Percentiles rank a stretch among this genome's conserved stretches.
These are phyloP conservation scores for Dallia pectoralis DNA, from an alignment of 2,797 vertebrate species.

Conservation along the genomic window DNA sequence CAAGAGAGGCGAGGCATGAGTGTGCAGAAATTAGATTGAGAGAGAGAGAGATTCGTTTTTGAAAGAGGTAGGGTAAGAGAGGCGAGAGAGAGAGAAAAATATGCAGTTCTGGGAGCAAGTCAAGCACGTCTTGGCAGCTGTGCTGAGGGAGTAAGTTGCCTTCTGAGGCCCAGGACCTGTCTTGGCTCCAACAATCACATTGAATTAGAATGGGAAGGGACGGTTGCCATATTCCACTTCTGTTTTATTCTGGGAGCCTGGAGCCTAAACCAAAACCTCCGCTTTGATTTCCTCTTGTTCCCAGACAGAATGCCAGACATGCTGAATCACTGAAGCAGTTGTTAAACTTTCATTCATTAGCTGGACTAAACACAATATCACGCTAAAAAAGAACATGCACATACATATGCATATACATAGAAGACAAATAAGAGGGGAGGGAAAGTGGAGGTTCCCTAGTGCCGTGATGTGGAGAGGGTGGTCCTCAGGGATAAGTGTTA, in stretches of 20 bases:
- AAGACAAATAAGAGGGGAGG: not conserved
- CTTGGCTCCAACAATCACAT: constrained; percentile 41
- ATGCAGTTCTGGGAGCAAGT: constrained; percentile 51
- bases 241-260: constrained; percentile 13
- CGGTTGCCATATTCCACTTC: constrained; percentile 24
- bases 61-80: constrained; percentile 10
- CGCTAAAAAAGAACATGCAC: constrained; percentile 33
- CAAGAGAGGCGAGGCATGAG: not conserved
- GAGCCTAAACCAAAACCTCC: constrained; percentile 21
- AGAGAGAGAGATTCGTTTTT: not conserved
- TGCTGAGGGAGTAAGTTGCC: constrained; percentile 40
- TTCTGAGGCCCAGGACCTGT: constrained; percentile 57
- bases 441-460: not conserved
- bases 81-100: constrained; percentile 17
- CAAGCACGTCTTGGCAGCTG: constrained; percentile 46
- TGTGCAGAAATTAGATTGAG: not conserved
- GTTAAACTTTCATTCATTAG: constrained; percentile 44
- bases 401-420: constrained; percentile 28
- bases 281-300: constrained; percentile 43
- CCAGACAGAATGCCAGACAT: constrained; percentile 21
- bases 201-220: constrained; percentile 34
- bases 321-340: constrained; percentile 41
- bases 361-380: constrained; percentile 39
- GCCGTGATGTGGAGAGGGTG: not conserved
- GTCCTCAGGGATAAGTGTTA: constrained; percentile 3